Evolutionary conservation across 1,140 invertebrate genomes (phyloP).

Genomic region (Calliopsis andreniformis): DNA sequence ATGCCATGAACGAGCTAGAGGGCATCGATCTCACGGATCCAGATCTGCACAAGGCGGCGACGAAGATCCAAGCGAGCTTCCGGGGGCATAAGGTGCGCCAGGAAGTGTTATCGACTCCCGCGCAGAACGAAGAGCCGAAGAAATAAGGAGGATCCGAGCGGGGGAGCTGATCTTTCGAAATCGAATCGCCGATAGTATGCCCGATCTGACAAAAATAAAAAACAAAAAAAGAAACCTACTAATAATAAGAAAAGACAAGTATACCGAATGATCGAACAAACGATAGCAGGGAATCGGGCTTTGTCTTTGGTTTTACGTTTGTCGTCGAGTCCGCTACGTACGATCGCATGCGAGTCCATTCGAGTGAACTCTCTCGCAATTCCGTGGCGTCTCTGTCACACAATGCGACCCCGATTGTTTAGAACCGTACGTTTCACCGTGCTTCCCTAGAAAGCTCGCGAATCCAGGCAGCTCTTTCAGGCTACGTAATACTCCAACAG

Average conservation of each 20-base stretch:
- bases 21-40: slow-evolving; percentile 91
- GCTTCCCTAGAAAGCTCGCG: neutral
- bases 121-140: slow-evolving; percentile 64
- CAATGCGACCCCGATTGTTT: neutral
- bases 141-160: slow-evolving; percentile 68
- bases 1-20: slow-evolving; percentile 87
- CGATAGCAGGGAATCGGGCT: slow-evolving; percentile 25
- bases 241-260: neutral
- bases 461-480: neutral
- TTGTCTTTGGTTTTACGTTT: slow-evolving; percentile 25
- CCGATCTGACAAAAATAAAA: slow-evolving; percentile 17
- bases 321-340: slow-evolving; percentile 33
- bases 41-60: slow-evolving; percentile 94
- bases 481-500: neutral
- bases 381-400: neutral
- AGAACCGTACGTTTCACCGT: neutral
- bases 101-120: slow-evolving; percentile 79
- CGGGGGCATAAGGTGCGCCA: slow-evolving; percentile 94
- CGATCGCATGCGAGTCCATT: slow-evolving; percentile 12
- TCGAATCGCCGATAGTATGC: slow-evolving; percentile 26
- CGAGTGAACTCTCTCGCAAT: slow-evolving; percentile 11
- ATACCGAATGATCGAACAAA: slow-evolving; percentile 8
- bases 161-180: slow-evolving; percentile 27
- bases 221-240: neutral
- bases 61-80: slow-evolving; percentile 96